Base-by-base conservation (phyloP, 2,888 invertebrate genomes). In the Harmothoe impar region DNA sequence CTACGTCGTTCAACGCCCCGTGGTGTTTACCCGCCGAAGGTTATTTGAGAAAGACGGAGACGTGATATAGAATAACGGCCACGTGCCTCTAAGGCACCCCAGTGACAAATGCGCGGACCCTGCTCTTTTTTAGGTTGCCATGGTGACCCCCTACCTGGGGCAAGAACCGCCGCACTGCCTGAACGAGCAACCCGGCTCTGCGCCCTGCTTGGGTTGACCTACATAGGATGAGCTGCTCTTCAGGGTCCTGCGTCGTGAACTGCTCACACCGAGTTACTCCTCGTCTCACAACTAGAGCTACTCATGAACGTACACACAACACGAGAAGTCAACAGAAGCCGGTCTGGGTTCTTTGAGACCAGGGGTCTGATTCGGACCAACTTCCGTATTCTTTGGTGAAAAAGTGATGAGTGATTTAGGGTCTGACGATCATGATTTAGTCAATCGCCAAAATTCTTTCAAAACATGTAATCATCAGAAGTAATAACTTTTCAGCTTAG, bases 11-110 rank as follows among this genome's bases (percentile, higher is more conserved):
- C 31, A 72, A 72, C 17, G 7, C 29, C 25, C 31, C 72, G 0
- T 25, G 31, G 29, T 72, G 25, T 29, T 72, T 72, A 68, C 29
- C 1, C 17, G 72, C 72, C 72, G 1, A 25, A 12, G 72, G 72
- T 15, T 72, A 72, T 25, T 72, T 72, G 72, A 72, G 72, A 72
- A 15, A 72, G 25, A 72, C 72, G 15, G 17, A 25, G 72, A 29
- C 72, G 29, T 72, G 72, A 72, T 72, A 25, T 72, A 72, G 72
- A 72, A 72, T 72, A 72, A 72, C 72, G 20, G 20, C 62, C 62
- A 62, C 72, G 72, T 72, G 72, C 29, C 29, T 5, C 72, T 62
- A 3, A 3, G 62, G 29, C 72, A 5, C 72, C 72, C 25, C 25
- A 29, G 25, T 72, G 72, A 72, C 72, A 29, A 72, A 72, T 25